A percentile compares a stretch with the other conserved stretches of the same genome.
Evolutionary conservation across 2,888 invertebrate genomes (phyloP).

Genomic region (Labia minor): DNA sequence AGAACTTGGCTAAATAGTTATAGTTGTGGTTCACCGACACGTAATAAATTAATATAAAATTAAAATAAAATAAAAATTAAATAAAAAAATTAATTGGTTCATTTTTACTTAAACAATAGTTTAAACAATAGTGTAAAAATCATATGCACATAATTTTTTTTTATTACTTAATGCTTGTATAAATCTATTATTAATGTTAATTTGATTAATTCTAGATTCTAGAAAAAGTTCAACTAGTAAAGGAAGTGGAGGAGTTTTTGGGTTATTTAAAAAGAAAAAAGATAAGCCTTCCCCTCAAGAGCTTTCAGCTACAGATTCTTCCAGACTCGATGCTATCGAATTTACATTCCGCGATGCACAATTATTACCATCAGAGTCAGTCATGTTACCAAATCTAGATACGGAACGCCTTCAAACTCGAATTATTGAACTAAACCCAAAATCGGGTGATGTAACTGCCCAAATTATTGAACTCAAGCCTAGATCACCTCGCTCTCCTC

Average conservation of each 20-base stretch:
- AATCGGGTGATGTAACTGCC: not conserved
- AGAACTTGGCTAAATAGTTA: too few species aligned
- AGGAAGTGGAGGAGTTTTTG: not conserved
- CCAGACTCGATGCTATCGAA: not conserved
- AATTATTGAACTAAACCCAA: not conserved
- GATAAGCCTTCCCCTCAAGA: not conserved
- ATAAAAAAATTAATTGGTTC: too few species aligned
- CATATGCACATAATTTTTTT: too few species aligned
- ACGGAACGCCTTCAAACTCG: not conserved
- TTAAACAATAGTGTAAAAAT: too few species aligned
- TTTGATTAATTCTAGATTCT: not conserved
- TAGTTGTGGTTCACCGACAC: too few species aligned
- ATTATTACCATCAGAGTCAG: slow-evolving; percentile 26
- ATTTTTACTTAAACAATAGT: too few species aligned
- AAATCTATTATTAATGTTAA: too few species aligned
- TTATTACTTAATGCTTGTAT: too few species aligned
- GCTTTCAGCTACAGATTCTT: not conserved
- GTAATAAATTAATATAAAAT: not conserved
- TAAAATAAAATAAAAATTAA: too few species aligned
- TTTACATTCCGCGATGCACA: slow-evolving; percentile 17
- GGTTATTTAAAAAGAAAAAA: not conserved
- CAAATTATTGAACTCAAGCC: not conserved
- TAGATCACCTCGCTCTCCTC: not conserved
- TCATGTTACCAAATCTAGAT: slow-evolving; percentile 24
- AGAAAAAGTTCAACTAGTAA: not conserved